These are phyloP conservation scores for Sminthurides aquaticus DNA, from an alignment of 2,888 invertebrate species.

Conservation along the genomic window DNA sequence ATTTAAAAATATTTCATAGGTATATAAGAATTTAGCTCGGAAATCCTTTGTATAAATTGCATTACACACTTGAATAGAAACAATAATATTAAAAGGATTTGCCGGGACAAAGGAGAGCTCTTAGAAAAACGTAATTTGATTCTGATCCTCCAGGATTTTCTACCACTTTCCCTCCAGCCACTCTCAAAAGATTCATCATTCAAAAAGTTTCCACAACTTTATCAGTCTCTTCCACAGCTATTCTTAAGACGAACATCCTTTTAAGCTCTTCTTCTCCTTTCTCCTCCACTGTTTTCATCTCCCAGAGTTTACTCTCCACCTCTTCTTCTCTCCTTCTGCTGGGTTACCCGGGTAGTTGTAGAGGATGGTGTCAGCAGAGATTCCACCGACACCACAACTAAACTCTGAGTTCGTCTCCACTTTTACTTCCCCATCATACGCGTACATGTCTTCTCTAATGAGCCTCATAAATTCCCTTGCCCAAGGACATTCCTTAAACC, in stretches of 20 bases:
- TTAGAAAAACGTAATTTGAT: background rate
- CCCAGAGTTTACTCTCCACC: too few species aligned
- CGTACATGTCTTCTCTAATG: background rate
- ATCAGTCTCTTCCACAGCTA: background rate
- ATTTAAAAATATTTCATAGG: background rate
- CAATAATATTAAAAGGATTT: conserved; percentile 8
- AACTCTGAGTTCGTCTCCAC: too few species aligned
- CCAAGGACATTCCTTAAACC: background rate
- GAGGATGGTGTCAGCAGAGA: too few species aligned
- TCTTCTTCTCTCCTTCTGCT: too few species aligned
- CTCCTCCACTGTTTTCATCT: background rate
- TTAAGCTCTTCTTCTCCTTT: background rate
- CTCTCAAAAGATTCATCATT: background rate
- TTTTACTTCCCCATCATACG: too few species aligned
- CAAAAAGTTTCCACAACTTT: background rate
- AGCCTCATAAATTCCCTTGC: background rate
- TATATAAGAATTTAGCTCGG: background rate
- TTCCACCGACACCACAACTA: too few species aligned
- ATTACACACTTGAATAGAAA: conserved; percentile 9
- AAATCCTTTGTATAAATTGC: background rate
- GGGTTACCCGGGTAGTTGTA: too few species aligned
- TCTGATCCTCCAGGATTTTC: background rate
- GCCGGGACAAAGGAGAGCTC: background rate
- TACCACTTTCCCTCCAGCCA: background rate
- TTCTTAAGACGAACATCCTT: background rate